Conservation (phyloP, 2,888 invertebrate genomes). For the Coenonympha arcania region DNA sequence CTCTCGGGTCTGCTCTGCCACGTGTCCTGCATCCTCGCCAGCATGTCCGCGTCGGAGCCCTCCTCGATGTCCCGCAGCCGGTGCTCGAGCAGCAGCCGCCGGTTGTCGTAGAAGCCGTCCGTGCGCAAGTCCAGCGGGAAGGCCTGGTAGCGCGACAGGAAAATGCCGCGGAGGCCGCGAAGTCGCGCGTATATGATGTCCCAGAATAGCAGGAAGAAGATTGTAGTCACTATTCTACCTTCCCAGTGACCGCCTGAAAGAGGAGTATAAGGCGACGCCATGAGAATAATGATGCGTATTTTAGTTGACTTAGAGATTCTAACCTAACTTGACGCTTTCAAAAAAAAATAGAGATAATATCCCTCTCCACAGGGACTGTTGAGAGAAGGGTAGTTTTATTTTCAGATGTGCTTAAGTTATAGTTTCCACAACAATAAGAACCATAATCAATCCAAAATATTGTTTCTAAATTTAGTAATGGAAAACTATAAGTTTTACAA, state of each 20-base stretch:
- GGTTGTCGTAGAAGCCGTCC: conserved; percentile 77
- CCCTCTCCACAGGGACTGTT: too few species aligned
- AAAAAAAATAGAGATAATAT: too few species aligned
- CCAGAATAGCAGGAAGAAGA: conserved; percentile 84
- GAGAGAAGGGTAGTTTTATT: too few species aligned
- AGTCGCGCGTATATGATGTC: conserved; percentile 78
- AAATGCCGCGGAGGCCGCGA: conserved; percentile 70
- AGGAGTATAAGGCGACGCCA: too few species aligned
- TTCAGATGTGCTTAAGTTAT: too few species aligned
- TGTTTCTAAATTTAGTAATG: too few species aligned
- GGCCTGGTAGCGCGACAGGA: conserved; percentile 77
- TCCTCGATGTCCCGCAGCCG: conserved; percentile 55
- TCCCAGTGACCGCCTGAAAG: conserved; percentile 82
- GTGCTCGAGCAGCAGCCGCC: conserved; percentile 74
- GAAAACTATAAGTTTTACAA: too few species aligned
- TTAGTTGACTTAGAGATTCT: too few species aligned
- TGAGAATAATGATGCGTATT: too few species aligned
- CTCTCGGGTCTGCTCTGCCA: conserved; percentile 66
- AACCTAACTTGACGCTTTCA: too few species aligned
- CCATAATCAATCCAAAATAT: too few species aligned
- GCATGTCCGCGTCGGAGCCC: conserved; percentile 49
- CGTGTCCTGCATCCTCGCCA: conserved; percentile 52
- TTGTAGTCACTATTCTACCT: conserved; percentile 75
- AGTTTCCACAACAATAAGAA: too few species aligned
- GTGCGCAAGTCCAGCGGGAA: conserved; percentile 82